Percentiles rank a stretch among this genome's conserved stretches.
Evolutionary conservation across 2,888 invertebrate genomes (phyloP).

Genomic region (Nomada ferruginata): DNA sequence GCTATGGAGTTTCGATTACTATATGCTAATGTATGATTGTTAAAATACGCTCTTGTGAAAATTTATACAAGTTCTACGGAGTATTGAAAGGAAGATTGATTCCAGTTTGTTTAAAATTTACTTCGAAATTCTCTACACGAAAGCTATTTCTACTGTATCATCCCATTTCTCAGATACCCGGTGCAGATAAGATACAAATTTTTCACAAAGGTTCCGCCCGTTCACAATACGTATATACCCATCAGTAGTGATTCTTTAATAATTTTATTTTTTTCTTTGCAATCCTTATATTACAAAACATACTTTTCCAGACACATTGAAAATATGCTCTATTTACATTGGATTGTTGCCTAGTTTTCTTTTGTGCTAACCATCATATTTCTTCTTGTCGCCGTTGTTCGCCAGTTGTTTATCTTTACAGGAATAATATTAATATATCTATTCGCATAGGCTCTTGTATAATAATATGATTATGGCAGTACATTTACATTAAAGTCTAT

Average conservation of each 20-base stretch:
- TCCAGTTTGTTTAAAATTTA: constrained; percentile 22
- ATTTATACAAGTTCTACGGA: too few species aligned
- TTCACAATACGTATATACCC: constrained; percentile 26
- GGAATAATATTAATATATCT: constrained; percentile 80
- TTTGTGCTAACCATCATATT: constrained; percentile 62
- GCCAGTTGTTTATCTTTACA: constrained; percentile 80
- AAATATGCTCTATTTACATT: constrained; percentile 84
- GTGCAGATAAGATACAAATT: constrained; percentile 25
- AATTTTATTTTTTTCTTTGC: constrained; percentile 81
- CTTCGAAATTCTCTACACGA: constrained; percentile 37
- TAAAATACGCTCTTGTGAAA: too few species aligned
- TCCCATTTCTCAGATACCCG: constrained; percentile 14
- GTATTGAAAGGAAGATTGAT: constrained; percentile 8
- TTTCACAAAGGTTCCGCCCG: not conserved
- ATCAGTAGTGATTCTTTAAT: constrained; percentile 71
- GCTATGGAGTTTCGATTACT: too few species aligned
- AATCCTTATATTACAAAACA: constrained; percentile 84
- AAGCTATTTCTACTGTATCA: constrained; percentile 33
- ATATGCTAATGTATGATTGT: too few species aligned
- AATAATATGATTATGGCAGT: constrained; percentile 83
- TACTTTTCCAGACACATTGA: constrained; percentile 84
- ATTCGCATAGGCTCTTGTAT: constrained; percentile 82
- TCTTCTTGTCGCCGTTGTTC: constrained; percentile 56
- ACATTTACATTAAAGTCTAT: constrained; percentile 84
- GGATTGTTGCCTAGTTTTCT: constrained; percentile 78